Conservation (phyloP, 2,113 vertebrate species). For the Epinephelus lanceolatus region DNA sequence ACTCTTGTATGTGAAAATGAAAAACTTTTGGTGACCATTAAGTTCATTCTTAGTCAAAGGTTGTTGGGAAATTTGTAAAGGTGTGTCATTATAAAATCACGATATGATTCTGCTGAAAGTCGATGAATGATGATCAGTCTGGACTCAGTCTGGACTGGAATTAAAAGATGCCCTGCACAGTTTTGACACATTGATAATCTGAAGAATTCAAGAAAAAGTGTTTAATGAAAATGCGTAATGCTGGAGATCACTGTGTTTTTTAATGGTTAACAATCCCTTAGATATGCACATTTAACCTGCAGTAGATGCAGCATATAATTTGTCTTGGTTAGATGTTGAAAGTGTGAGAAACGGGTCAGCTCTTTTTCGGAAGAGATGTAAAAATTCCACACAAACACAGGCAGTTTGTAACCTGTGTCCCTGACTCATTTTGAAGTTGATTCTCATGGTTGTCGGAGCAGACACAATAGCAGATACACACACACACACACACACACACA, state of each 20-base stretch:
- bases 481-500: constrained; percentile 1
- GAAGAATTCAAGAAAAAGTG: background rate
- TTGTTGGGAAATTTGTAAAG: background rate
- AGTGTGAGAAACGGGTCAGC: background rate
- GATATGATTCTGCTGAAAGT: background rate
- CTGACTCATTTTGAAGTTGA: constrained; percentile 39
- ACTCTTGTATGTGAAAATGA: background rate
- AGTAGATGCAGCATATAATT: background rate
- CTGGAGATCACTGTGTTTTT: background rate
- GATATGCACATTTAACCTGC: background rate
- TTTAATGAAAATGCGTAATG: background rate
- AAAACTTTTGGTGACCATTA: background rate
- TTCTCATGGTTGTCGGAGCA: constrained; percentile 39
- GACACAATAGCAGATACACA: constrained; percentile 46
- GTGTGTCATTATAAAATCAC: background rate
- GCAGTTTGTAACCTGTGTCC: constrained; percentile 23
- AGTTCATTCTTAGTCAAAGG: background rate
- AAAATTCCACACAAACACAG: constrained; percentile 9
- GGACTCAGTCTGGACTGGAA: background rate
- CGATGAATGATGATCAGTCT: background rate
- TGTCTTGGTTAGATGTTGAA: background rate
- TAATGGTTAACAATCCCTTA: background rate
- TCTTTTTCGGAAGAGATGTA: background rate
- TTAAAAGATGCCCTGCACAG: background rate
- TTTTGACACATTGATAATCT: background rate